Evolutionary conservation across 2,888 invertebrate genomes (phyloP).

Genomic region (Apotomis turbidana): DNA sequence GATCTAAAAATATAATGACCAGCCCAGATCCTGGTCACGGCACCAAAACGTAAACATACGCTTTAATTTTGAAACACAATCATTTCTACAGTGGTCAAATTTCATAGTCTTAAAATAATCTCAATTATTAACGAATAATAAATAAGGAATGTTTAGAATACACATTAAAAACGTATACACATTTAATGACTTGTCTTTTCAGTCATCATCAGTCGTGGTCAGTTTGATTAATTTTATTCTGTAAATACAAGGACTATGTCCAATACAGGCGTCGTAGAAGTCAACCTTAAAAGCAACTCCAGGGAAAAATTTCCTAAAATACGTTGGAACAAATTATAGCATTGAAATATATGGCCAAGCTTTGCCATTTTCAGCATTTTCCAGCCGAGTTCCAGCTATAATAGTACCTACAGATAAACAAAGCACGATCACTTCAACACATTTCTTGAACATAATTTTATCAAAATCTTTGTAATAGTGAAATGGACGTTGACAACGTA

Average conservation of each 20-base stretch:
- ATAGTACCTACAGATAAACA: neutral
- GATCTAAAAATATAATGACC: too few relatives aligned
- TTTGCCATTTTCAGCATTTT: too few relatives aligned
- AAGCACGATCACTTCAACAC: conserved; percentile 1
- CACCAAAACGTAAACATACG: conserved; percentile 4
- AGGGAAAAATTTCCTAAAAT: too few relatives aligned
- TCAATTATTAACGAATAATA: conserved; percentile 14
- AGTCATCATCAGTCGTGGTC: neutral
- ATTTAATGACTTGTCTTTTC: neutral
- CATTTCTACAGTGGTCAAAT: neutral
- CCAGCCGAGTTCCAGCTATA: too few relatives aligned
- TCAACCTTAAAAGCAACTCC: too few relatives aligned
- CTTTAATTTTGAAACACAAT: neutral
- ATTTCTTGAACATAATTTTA: neutral
- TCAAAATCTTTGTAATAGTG: neutral
- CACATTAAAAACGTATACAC: neutral
- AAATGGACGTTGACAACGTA: conserved; percentile 71
- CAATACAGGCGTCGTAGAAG: too few relatives aligned
- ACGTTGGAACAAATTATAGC: too few relatives aligned
- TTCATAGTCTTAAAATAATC: conserved; percentile 4
- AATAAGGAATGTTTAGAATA: conserved; percentile 29
- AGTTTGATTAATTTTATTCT: neutral
- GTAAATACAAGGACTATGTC: too few relatives aligned
- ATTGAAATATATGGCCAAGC: too few relatives aligned
- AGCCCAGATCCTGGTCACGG: neutral